These are phyloP conservation scores for Thunnus albacares DNA, from an alignment of 2,797 vertebrate species.

Conservation along the genomic window DNA sequence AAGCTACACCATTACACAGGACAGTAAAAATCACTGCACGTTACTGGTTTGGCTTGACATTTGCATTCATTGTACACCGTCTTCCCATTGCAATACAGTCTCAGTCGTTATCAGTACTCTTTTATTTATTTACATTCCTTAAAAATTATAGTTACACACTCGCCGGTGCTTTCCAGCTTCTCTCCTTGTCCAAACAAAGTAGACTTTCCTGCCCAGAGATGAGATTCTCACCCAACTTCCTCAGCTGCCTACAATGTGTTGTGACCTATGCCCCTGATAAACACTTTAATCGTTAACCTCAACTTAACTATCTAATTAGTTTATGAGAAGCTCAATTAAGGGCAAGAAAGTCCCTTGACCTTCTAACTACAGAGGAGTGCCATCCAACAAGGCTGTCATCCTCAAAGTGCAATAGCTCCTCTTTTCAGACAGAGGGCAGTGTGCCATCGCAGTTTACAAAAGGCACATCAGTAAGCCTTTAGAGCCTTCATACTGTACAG, in stretches of 20 bases:
- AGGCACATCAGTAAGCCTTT: conserved; percentile 61
- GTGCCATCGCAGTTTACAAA: conserved; percentile 57
- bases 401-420: conserved; percentile 55
- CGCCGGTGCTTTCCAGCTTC: neutral
- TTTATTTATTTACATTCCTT: conserved; percentile 54
- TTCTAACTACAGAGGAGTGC: neutral
- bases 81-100: neutral
- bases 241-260: neutral
- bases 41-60: neutral
- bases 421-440: conserved; percentile 69
- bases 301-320: neutral
- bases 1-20: conserved; percentile 11
- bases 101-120: conserved; percentile 18
- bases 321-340: conserved; percentile 14
- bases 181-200: neutral
- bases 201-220: neutral
- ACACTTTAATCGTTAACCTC: conserved; percentile 11
- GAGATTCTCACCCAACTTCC: neutral
- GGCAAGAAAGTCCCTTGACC: conserved; percentile 15
- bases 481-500: conserved; percentile 13
- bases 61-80: neutral
- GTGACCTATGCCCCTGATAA: neutral
- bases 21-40: neutral
- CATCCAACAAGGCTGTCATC: conserved; percentile 20
- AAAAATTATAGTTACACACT: conserved; percentile 51